Percentiles rank a stretch among this genome's conserved stretches.
phyloP scores from a whole-genome alignment of 2,888 invertebrate genomes.

The Aspidiotus rigidus region DNA sequence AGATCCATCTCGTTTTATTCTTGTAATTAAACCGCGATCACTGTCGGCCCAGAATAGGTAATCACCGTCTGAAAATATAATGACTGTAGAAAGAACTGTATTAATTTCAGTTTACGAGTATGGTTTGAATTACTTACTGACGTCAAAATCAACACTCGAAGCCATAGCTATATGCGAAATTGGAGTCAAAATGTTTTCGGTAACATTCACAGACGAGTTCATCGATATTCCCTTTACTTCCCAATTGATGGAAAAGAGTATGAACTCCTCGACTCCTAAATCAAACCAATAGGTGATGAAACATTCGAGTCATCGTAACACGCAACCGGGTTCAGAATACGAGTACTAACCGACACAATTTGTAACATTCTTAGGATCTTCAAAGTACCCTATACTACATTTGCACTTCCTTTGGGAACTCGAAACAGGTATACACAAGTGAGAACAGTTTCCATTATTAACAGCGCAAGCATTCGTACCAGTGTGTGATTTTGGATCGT shows the following conservation, averaged over 20 bases:
- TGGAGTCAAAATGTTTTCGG: constrained; percentile 53
- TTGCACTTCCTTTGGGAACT: constrained; percentile 53
- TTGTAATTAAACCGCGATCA: constrained; percentile 64
- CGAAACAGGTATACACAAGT: constrained; percentile 62
- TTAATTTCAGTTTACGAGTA: background rate
- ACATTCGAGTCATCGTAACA: constrained; percentile 1
- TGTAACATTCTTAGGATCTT: constrained; percentile 48
- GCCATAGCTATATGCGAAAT: constrained; percentile 67
- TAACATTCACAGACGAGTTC: constrained; percentile 42
- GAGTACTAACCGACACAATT: constrained; percentile 47
- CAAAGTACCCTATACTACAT: constrained; percentile 63
- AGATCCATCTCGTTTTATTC: constrained; percentile 70
- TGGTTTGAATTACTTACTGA: constrained; percentile 42
- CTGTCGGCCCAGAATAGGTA: constrained; percentile 74
- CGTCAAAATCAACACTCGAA: constrained; percentile 63
- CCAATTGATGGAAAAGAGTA: constrained; percentile 67
- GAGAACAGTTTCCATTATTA: constrained; percentile 55
- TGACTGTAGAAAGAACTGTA: too few relatives aligned
- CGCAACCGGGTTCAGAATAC: constrained; percentile 12
- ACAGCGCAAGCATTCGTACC: constrained; percentile 51
- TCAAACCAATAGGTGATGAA: constrained; percentile 10
- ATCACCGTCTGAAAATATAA: constrained; percentile 41
- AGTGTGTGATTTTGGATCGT: constrained; percentile 57
- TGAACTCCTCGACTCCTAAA: constrained; percentile 56
- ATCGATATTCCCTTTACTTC: constrained; percentile 61